A percentile compares a stretch with the other conserved stretches of the same genome.
Evolutionary conservation across 2,113 vertebrate genomes (phyloP).

Genomic region (Bubo scandiacus): DNA sequence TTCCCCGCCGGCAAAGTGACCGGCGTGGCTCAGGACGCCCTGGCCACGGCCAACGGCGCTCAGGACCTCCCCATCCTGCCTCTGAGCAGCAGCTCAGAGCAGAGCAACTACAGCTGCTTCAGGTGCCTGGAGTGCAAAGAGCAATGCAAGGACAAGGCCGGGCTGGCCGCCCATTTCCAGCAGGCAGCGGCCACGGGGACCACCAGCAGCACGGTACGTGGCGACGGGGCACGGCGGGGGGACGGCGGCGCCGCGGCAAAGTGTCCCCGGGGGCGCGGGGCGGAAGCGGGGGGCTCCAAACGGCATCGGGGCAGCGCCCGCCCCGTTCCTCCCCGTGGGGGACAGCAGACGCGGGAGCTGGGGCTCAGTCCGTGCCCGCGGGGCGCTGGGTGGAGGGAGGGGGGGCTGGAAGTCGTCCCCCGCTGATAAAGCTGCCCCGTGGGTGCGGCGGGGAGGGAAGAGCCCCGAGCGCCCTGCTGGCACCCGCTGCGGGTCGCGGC

Average conservation of each 20-base stretch:
- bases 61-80: slow-evolving; percentile 78
- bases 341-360: neutral
- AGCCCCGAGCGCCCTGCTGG: neutral
- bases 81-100: slow-evolving; percentile 68
- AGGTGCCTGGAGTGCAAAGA: slow-evolving; percentile 90
- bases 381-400: neutral
- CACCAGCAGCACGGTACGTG: slow-evolving; percentile 53
- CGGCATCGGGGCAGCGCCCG: rapidly evolving
- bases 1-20: slow-evolving; percentile 35
- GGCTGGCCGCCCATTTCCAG: slow-evolving; percentile 89
- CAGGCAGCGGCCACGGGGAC: slow-evolving; percentile 57
- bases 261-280: rapidly evolving
- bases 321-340: rapidly evolving
- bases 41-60: neutral
- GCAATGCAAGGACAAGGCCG: slow-evolving; percentile 85
- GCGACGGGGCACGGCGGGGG: neutral
- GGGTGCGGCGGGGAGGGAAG: neutral
- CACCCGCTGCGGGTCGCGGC: neutral
- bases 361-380: rapidly evolving
- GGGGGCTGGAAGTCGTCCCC: no score
- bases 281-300: neutral
- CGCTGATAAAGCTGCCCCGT: neutral
- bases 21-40: slow-evolving; percentile 58
- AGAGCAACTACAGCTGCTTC: slow-evolving; percentile 76
- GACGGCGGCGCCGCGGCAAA: neutral